Evolutionary conservation across 2,888 invertebrate genomes (phyloP).

Genomic region (Eilema caniola): DNA sequence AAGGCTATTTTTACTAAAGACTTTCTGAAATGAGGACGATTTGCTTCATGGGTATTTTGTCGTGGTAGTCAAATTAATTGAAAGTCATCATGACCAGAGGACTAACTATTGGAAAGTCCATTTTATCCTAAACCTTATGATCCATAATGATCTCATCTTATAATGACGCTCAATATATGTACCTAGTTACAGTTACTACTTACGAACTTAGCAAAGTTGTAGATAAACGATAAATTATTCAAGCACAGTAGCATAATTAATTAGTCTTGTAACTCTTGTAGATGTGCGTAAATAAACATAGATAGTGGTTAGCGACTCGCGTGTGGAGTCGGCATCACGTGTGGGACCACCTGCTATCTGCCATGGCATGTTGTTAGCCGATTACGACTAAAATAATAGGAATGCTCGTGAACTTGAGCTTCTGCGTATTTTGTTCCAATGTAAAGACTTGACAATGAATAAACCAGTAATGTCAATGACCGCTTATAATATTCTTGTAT

Average conservation of each 20-base stretch:
- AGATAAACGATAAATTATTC: neutral
- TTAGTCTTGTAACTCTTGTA: neutral
- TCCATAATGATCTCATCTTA: neutral
- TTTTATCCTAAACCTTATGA: no score
- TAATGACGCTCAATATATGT: neutral
- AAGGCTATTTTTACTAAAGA: no score
- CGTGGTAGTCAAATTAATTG: no score
- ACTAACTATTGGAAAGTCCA: no score
- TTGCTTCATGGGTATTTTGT: no score
- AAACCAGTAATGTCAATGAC: neutral
- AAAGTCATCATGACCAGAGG: no score
- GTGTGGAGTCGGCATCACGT: slow-evolving; percentile 12
- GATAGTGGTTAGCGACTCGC: neutral
- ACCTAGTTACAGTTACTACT: neutral
- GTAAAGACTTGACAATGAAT: neutral
- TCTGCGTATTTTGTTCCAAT: slow-evolving; percentile 2
- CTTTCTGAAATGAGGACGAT: no score
- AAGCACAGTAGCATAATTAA: neutral
- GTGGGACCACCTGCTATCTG: slow-evolving; percentile 22
- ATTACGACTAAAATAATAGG: slow-evolving; percentile 15
- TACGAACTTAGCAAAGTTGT: neutral
- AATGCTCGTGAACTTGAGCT: neutral
- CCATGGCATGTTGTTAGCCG: slow-evolving; percentile 16
- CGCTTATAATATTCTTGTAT: neutral
- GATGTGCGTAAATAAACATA: neutral